phyloP scores from a whole-genome alignment of 2,888 invertebrate species.

The Yponomeuta evonymella region DNA sequence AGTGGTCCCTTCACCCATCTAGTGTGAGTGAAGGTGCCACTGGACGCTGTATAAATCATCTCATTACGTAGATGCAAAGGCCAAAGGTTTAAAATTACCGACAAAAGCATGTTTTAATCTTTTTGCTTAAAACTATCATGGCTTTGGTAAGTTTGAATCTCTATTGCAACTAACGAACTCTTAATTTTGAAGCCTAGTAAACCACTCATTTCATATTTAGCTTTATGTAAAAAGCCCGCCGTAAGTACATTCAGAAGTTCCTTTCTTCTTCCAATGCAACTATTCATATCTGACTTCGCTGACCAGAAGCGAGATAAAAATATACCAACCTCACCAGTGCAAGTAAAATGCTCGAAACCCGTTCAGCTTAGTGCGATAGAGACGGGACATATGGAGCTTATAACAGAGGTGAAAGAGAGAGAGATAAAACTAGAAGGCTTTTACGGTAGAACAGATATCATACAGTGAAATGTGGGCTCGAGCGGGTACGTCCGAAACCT shows the following conservation, averaged over 20 bases:
- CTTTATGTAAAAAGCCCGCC: slow-evolving; percentile 50
- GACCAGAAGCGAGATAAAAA: slow-evolving; percentile 69
- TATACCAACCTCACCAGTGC: slow-evolving; percentile 67
- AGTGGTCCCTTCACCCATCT: no score
- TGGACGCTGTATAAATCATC: no score
- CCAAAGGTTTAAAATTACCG: no score
- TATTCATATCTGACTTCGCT: slow-evolving; percentile 68
- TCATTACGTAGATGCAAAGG: no score
- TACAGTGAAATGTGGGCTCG: slow-evolving; percentile 68
- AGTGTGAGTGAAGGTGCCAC: no score
- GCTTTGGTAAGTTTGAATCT: not conserved
- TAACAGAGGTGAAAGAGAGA: slow-evolving; percentile 46
- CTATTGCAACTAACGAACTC: slow-evolving; percentile 7
- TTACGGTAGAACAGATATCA: slow-evolving; percentile 73
- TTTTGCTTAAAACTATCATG: not conserved
- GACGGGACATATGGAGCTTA: slow-evolving; percentile 34
- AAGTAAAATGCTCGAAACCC: slow-evolving; percentile 74
- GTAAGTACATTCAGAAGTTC: slow-evolving; percentile 48
- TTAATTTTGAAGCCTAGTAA: slow-evolving; percentile 34
- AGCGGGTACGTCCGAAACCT: slow-evolving; percentile 42
- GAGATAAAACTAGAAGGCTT: slow-evolving; percentile 67
- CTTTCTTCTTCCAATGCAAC: slow-evolving; percentile 62
- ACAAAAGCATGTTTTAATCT: no score
- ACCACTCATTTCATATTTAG: not conserved
- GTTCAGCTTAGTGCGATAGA: slow-evolving; percentile 54